Conservation (phyloP, 1,140 invertebrate genomes). For the Drosophila ohnishii region DNA sequence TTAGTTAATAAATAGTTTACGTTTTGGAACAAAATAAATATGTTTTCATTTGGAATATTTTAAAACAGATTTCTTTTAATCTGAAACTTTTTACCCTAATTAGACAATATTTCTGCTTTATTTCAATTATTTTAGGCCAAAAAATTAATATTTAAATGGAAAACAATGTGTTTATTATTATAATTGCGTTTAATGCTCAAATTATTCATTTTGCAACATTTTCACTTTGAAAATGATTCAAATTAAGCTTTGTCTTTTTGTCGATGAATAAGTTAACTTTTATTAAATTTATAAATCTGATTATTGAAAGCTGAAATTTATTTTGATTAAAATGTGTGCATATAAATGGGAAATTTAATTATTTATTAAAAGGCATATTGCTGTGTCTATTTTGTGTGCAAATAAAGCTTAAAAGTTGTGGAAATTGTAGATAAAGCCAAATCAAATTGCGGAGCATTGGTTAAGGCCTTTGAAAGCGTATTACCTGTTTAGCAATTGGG, state of each 20-base stretch:
- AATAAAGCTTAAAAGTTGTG: slow-evolving; percentile 9
- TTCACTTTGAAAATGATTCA: slow-evolving; percentile 2
- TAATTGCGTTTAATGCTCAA: background rate
- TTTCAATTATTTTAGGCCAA: background rate
- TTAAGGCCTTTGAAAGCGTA: slow-evolving; percentile 21
- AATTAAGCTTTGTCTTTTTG: background rate
- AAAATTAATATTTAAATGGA: background rate
- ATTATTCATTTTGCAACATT: slow-evolving; percentile 7
- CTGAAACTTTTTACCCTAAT: too few relatives aligned
- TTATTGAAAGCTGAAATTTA: slow-evolving; percentile 7
- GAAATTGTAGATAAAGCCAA: background rate
- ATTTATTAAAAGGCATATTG: background rate
- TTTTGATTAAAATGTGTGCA: slow-evolving; percentile 7
- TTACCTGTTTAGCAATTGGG: background rate
- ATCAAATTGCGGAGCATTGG: background rate
- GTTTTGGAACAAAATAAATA: background rate
- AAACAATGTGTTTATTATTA: background rate
- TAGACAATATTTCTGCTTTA: background rate
- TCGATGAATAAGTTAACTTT: slow-evolving; percentile 7
- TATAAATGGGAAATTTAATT: slow-evolving; percentile 9
- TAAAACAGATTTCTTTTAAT: background rate
- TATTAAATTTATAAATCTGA: slow-evolving; percentile 16
- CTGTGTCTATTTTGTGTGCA: slow-evolving; percentile 4
- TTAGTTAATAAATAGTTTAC: background rate
- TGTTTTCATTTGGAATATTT: background rate